A percentile compares a stretch with the other conserved stretches of the same genome.
phyloP scores from a whole-genome alignment of 2,113 vertebrate species.

The Heterochromis multidens region DNA sequence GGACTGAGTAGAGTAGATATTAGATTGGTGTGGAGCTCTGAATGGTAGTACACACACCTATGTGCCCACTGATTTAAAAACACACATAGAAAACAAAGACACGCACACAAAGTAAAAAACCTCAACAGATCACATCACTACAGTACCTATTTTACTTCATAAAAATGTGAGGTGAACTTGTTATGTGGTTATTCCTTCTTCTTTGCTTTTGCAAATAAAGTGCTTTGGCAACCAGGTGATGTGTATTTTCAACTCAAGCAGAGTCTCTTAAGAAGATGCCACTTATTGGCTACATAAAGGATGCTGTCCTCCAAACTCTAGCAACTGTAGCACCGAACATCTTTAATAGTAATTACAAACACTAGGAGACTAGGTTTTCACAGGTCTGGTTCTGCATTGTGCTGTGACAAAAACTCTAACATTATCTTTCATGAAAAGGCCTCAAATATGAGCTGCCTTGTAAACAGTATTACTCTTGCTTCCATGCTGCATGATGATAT shows the following conservation, averaged over 20 bases:
- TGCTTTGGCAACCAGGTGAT: neutral
- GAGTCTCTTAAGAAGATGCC: neutral
- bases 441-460: neutral
- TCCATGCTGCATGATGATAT: neutral
- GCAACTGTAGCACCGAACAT: neutral
- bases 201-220: neutral
- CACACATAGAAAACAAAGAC: neutral
- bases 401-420: neutral
- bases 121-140: neutral
- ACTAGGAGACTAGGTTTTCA: neutral
- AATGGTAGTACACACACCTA: neutral
- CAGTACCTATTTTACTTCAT: neutral
- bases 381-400: neutral
- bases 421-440: neutral
- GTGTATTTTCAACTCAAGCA: neutral
- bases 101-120: neutral
- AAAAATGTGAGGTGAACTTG: neutral
- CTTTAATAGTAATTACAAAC: neutral
- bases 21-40: neutral
- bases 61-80: neutral
- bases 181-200: neutral
- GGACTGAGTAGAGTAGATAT: neutral
- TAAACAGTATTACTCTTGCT: neutral
- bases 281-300: neutral
- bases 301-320: neutral